Conservation (phyloP, 2,888 invertebrate species). For the Cheiracanthium punctorium region DNA sequence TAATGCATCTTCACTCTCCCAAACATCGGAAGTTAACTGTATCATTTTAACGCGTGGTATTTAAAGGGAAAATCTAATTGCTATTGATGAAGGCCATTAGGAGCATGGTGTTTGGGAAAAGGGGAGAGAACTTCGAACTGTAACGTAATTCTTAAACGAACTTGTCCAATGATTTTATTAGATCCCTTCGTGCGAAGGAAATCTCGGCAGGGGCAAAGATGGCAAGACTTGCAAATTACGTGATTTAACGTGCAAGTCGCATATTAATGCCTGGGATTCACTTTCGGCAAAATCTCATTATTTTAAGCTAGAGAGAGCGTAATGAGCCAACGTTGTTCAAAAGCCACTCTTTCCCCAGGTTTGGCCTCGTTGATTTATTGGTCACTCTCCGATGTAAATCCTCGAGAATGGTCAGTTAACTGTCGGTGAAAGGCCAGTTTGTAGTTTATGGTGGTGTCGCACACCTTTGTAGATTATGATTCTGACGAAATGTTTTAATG, state of each 20-base stretch:
- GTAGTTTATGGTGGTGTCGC: constrained; percentile 50
- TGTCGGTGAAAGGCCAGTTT: constrained; percentile 30
- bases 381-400: constrained; percentile 43
- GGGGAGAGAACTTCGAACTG: too few species aligned
- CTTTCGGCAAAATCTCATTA: constrained; percentile 41
- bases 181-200: too few species aligned
- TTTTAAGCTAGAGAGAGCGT: constrained; percentile 30
- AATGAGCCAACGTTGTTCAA: constrained; percentile 54
- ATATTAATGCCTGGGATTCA: constrained; percentile 44
- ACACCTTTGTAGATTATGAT: constrained; percentile 43
- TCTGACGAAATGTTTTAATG: background rate
- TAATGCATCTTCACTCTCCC: too few species aligned
- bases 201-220: background rate
- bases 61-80: too few species aligned
- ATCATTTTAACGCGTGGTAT: too few species aligned
- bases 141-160: too few species aligned
- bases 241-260: constrained; percentile 13
- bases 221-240: background rate
- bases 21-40: too few species aligned
- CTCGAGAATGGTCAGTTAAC: constrained; percentile 56
- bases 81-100: too few species aligned
- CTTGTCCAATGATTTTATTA: too few species aligned
- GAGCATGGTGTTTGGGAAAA: too few species aligned
- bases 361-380: constrained; percentile 44
- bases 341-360: constrained; percentile 3